Evolutionary conservation across 1,140 invertebrate species (phyloP), one percentile per base, ranked within the genome.

Genomic region (Temnothorax curvispinosus): DNA sequence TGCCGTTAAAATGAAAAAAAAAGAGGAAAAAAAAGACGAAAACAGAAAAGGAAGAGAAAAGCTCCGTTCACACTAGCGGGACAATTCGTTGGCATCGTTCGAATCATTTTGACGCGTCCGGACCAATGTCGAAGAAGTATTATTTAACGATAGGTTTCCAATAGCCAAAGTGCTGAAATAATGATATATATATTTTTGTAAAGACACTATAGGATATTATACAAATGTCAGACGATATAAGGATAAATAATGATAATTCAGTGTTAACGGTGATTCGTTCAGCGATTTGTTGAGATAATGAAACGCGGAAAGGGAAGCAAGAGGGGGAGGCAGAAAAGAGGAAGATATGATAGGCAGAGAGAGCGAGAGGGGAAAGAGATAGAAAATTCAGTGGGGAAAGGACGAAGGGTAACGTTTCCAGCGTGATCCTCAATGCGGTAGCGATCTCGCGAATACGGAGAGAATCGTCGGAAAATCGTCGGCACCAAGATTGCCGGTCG

Each of bases 151-250:
- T 90, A 90, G 87, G 85, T 87, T 90, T 85, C 54, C 85, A 84
- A 87, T 86, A 87, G 84, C 76, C 87, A 87, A 82, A 71, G 87
- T 86, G 88, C 76, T 88, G 77, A 76, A 86, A 88, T 86, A 77
- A 81, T 76, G 27, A 90, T 82, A 89, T 87, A 87, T 90, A 90
- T 90, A 90, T 90, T 90, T 90, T 90, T 90, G 76, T 89, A 90
- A 88, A 87, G 65, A 87, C 72, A 90, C 35, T 85, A 80, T 85
- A 85, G 87, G 69, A 87, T 78, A 82, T 67, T 69, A 69, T 69
- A 69, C 65, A 69, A 82, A 84, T 50, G 74, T 54, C 65, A 72
- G 62, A 76, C 77, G 85, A 87, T 62, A 78, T 87, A 72, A 85
- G 71, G 27, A 74, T 64, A 82, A 86, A 80, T 76, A 75, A 67